Base-by-base conservation (phyloP, 2,113 vertebrate species). In the Ochotona curzoniae region DNA sequence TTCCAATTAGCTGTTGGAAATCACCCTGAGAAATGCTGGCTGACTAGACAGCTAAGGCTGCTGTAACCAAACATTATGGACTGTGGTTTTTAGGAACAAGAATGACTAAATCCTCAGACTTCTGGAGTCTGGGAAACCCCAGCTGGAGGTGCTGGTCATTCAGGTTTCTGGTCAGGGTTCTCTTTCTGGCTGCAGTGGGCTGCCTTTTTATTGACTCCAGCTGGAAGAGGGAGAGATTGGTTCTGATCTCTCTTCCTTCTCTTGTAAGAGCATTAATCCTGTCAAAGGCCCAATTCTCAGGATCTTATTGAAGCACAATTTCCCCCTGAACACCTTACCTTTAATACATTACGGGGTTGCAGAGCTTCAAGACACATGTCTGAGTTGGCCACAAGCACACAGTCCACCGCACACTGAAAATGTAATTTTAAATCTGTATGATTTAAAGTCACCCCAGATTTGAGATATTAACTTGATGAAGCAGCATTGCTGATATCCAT, bases 381-480 rank as follows among this genome's bases (percentile, higher is more conserved):
- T 75, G 12, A 18, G 32, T 8, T 7, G 3, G 38, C 26, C 49
- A 67, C 30, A 88, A 69, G 84, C 8, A 20, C 28, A 11, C 13
- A 47, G 12, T 47, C 8, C 12, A 20, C 32, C 4, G 78, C 8
- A 85, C 1, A 13, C 32, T 1, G 0, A 74, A 54, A 63, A 15
- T 10, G 32, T 66, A 64, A 81, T 30, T 25, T 66, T 26, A 51
- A 73, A 9, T 35, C n/a, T 21, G 26, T 51, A 32, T 70, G 28
- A 66, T 84, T 93, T 49, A 78, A 71, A 26, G 66, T 63, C 38
- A 69, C 91, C 60, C 21, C 61, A 91, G 60, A 76, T 84, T 81
- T 93, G 44, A 85, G 32, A 28, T 54, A 78, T 21, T 84, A 7
- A 11, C 49, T 89, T 67, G 17, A 61, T 78, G 87, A 67, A 64